These are phyloP conservation scores for Sinonovacula constricta DNA, from an alignment of 1,140 invertebrate species.

Conservation along the genomic window DNA sequence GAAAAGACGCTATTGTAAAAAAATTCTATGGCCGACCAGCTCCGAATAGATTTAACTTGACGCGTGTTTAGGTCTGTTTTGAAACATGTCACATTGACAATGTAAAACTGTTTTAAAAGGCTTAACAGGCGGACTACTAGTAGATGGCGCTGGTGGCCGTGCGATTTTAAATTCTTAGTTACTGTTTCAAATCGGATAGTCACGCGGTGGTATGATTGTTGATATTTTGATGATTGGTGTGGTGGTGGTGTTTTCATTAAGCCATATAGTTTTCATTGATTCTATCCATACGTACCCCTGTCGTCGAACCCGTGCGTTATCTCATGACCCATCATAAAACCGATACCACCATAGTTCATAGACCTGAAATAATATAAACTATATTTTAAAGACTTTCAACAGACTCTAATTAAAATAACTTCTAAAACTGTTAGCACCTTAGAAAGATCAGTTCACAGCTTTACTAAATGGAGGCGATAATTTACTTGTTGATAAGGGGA, in stretches of 20 bases:
- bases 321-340: constrained; percentile 3
- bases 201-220: neutral
- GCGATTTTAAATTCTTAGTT: too few species aligned
- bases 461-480: too few species aligned
- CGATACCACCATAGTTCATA: constrained; percentile 12
- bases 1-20: too few species aligned
- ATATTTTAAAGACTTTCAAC: neutral
- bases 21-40: too few species aligned
- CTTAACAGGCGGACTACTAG: too few species aligned
- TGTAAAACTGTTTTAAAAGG: too few species aligned
- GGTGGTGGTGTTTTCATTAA: neutral
- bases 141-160: too few species aligned
- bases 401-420: neutral
- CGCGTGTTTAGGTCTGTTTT: too few species aligned
- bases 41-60: too few species aligned
- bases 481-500: too few species aligned
- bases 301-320: constrained; percentile 9
- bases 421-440: neutral
- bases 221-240: neutral
- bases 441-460: too few species aligned
- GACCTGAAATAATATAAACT: neutral
- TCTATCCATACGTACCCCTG: neutral
- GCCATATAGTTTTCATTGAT: neutral
- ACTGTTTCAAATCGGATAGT: neutral
- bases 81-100: too few species aligned